phyloP scores from a whole-genome alignment of 2,113 vertebrate species.

The Isichthys henryi region DNA sequence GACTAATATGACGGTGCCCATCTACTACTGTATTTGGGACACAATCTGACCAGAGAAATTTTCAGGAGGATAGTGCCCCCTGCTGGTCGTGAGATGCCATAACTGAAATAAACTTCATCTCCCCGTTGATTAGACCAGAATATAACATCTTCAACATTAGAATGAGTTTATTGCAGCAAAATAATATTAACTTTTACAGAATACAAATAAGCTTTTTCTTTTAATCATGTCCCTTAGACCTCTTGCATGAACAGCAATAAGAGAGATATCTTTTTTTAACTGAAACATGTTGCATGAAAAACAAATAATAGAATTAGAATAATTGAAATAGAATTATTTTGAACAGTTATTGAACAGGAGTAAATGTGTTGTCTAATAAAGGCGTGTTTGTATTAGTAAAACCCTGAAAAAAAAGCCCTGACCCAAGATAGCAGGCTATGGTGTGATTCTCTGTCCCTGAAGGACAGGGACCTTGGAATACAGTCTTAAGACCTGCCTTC shows the following conservation, averaged over 20 bases:
- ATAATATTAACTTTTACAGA: background rate
- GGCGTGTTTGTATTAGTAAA: background rate
- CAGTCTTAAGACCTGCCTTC: background rate
- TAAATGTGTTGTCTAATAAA: background rate
- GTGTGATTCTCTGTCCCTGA: background rate
- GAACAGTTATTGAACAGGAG: background rate
- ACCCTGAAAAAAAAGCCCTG: background rate
- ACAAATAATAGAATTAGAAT: background rate
- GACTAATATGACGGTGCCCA: background rate
- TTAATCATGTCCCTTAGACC: background rate
- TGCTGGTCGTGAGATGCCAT: background rate
- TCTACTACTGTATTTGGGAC: background rate
- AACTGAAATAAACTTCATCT: background rate
- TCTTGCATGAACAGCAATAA: background rate
- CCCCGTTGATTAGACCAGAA: background rate
- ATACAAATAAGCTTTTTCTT: background rate
- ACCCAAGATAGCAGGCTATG: background rate
- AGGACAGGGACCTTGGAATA: background rate
- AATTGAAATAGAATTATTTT: background rate
- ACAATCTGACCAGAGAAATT: background rate
- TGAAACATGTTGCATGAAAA: background rate
- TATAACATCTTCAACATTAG: background rate
- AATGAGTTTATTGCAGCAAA: background rate
- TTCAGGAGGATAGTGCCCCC: background rate
- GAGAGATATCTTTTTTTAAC: background rate